phyloP scores from a whole-genome alignment of 2,113 vertebrate genomes.

The Nibea albiflora region DNA sequence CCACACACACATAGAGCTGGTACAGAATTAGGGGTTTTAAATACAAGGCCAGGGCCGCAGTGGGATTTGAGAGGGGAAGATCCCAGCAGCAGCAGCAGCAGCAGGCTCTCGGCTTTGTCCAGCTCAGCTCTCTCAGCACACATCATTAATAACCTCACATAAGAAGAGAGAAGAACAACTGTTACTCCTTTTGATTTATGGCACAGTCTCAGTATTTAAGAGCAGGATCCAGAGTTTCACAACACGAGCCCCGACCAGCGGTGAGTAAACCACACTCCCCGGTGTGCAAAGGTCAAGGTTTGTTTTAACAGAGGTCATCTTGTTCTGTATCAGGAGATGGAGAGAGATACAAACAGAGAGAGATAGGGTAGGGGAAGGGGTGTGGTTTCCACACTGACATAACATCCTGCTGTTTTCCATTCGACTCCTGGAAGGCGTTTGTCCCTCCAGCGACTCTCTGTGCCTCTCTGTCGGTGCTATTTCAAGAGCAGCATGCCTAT shows the following conservation, averaged over 20 bases:
- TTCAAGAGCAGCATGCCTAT: constrained; percentile 74
- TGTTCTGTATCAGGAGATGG: constrained; percentile 48
- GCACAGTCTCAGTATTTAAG: constrained; percentile 55
- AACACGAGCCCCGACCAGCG: constrained; percentile 8
- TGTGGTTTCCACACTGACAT: constrained; percentile 42
- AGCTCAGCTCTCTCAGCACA: constrained; percentile 65
- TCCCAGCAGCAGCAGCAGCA: constrained; percentile 61
- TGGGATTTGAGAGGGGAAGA: constrained; percentile 52
- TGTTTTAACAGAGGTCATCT: constrained; percentile 59
- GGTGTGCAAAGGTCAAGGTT: constrained; percentile 69
- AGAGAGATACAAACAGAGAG: constrained; percentile 16
- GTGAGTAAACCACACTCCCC: constrained; percentile 63
- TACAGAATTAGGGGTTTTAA: constrained; percentile 58
- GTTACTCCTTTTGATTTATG: constrained; percentile 79
- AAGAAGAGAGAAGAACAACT: constrained; percentile 59
- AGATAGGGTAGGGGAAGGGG: constrained; percentile 3
- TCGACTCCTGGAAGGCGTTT: constrained; percentile 40
- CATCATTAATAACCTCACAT: constrained; percentile 78
- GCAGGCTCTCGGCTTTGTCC: constrained; percentile 65
- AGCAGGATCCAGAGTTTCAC: constrained; percentile 44
- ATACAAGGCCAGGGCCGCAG: constrained; percentile 36
- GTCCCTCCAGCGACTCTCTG: constrained; percentile 36
- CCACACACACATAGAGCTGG: constrained; percentile 14
- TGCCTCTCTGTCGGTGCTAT: constrained; percentile 70
- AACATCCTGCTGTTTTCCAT: constrained; percentile 50